Percentiles rank a stretch among this genome's conserved stretches.
These are phyloP conservation scores for Eupithecia insigniata DNA, from an alignment of 2,888 invertebrate species.

Conservation along the genomic window DNA sequence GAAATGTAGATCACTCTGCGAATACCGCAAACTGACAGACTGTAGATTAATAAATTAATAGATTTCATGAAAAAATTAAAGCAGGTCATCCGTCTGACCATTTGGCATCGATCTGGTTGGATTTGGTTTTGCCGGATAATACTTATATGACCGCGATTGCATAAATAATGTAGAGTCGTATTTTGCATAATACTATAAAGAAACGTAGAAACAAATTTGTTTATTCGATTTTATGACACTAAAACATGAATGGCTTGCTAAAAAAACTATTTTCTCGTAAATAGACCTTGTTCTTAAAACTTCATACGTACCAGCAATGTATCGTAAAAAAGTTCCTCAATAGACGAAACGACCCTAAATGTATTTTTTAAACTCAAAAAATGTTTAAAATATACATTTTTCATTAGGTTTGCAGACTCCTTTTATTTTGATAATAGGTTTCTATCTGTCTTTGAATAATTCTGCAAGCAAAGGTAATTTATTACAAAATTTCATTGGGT, in stretches of 20 bases:
- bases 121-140: background rate
- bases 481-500: background rate
- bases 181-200: background rate
- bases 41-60: constrained; percentile 41
- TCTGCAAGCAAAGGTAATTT: too few species aligned
- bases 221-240: too few species aligned
- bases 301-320: too few species aligned
- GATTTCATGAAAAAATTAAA: constrained; percentile 14
- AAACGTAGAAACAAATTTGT: background rate
- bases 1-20: constrained; percentile 43
- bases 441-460: too few species aligned
- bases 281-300: background rate
- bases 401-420: too few species aligned
- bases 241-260: too few species aligned
- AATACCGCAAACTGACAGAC: constrained; percentile 41
- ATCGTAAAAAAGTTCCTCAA: too few species aligned
- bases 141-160: background rate
- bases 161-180: constrained; percentile 3
- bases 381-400: too few species aligned
- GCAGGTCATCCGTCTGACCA: constrained; percentile 11
- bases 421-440: too few species aligned
- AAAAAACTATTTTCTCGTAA: too few species aligned
- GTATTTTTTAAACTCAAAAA: too few species aligned
- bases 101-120: background rate
- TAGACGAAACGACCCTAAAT: too few species aligned